Evolutionary conservation across 1,140 invertebrate genomes (phyloP).

Genomic region (Argopecten irradians): DNA sequence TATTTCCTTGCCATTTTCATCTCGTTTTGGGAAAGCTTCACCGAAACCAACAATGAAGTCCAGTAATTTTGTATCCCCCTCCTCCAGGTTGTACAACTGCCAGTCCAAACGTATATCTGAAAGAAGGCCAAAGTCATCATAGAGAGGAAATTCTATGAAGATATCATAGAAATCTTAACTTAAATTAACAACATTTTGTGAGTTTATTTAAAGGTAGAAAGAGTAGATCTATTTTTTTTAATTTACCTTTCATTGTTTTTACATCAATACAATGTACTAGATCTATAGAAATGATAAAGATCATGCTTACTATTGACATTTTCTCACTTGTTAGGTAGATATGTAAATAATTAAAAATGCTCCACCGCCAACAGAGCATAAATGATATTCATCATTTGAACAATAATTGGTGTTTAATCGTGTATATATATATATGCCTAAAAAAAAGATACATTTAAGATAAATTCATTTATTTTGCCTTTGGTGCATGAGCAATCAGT

Average conservation of each 20-base stretch:
- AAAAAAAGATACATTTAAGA: background rate
- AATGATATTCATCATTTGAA: too few relatives aligned
- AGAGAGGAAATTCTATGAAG: background rate
- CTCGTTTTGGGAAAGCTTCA: conserved; percentile 66
- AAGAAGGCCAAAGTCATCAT: background rate
- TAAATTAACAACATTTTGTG: background rate
- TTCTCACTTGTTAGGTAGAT: background rate
- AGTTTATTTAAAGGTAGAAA: too few relatives aligned
- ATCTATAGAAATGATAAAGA: background rate
- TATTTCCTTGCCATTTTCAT: conserved; percentile 68
- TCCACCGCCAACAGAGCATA: too few relatives aligned
- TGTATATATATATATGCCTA: too few relatives aligned
- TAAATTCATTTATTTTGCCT: too few relatives aligned
- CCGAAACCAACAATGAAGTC: conserved; percentile 70
- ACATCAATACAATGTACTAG: background rate
- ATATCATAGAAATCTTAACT: background rate
- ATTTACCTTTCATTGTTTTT: too few relatives aligned
- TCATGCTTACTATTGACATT: background rate
- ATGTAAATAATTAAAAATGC: too few relatives aligned
- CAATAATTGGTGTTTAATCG: too few relatives aligned
- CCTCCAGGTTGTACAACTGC: conserved; percentile 62
- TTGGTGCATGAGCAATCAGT: too few relatives aligned
- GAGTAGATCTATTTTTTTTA: too few relatives aligned
- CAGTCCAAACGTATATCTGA: conserved; percentile 74
- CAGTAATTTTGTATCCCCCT: conserved; percentile 64